phyloP scores from a whole-genome alignment of 2,797 vertebrate genomes.

The Phyllotis vaccarum region DNA sequence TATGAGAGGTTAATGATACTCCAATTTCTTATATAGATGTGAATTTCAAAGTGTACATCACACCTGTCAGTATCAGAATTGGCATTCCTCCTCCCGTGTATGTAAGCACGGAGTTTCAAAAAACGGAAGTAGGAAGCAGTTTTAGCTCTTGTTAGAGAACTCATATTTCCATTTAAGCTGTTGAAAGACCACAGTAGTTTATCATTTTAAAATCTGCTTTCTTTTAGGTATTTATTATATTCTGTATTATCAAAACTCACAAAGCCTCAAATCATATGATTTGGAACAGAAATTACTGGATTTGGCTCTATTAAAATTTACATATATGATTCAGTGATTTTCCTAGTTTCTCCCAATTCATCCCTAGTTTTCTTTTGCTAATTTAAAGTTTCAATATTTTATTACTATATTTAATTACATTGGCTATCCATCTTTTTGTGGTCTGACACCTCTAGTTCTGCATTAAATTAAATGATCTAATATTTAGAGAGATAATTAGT shows the following conservation, averaged over 20 bases:
- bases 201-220: neutral
- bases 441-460: neutral
- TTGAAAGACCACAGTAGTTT: neutral
- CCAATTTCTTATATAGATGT: neutral
- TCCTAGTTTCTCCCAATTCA: neutral
- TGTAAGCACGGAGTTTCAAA: neutral
- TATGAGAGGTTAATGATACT: neutral
- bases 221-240: neutral
- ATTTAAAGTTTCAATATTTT: constrained; percentile 14
- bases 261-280: neutral
- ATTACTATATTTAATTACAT: no score
- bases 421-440: neutral
- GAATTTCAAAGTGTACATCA: neutral
- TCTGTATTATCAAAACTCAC: neutral
- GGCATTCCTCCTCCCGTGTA: neutral
- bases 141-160: neutral
- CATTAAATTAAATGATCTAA: constrained; percentile 1
- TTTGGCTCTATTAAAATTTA: neutral
- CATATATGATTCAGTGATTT: neutral
- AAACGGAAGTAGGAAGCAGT: neutral
- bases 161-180: neutral
- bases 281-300: neutral
- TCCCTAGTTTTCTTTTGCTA: constrained; percentile 4
- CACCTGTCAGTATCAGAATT: neutral
- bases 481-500: neutral